Conservation (phyloP, 2,888 invertebrate species). For the Desoria tigrina region DNA sequence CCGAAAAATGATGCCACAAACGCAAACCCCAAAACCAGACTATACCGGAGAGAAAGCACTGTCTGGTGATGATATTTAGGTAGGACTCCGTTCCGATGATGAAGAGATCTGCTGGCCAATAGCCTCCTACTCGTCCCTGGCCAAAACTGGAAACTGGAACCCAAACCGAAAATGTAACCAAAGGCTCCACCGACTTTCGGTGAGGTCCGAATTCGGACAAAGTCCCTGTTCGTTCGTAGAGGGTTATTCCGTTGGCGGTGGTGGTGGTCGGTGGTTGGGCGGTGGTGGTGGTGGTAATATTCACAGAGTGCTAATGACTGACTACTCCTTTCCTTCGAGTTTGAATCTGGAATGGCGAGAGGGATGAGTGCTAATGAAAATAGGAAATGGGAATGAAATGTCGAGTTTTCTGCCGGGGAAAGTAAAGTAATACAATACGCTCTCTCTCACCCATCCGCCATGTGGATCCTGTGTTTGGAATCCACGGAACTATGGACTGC, state of each 20-base stretch:
- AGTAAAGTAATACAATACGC: conserved; percentile 6
- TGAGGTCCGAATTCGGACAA: conserved; percentile 14
- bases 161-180: conserved; percentile 13
- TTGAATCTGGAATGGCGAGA: conserved; percentile 9
- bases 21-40: conserved; percentile 10
- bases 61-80: not conserved
- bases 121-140: not conserved
- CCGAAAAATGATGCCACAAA: conserved; percentile 14
- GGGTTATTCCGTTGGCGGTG: not conserved
- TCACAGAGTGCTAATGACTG: conserved; percentile 4
- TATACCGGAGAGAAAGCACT: not conserved
- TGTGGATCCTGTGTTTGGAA: not conserved
- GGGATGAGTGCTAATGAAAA: conserved; percentile 47
- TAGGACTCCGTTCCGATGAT: not conserved
- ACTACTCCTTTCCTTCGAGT: not conserved
- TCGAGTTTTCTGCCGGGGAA: conserved; percentile 16
- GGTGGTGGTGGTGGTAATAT: conserved; percentile 5
- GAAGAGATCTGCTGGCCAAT: conserved; percentile 8
- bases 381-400: conserved; percentile 45
- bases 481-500: not conserved
- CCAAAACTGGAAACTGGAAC: conserved; percentile 8
- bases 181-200: not conserved
- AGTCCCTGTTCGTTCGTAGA: too few species aligned
- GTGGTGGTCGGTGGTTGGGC: conserved; percentile 20
- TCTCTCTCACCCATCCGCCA: not conserved